phyloP scores from a whole-genome alignment of 2,797 vertebrate genomes.

The Hydrocynus forskahlii region DNA sequence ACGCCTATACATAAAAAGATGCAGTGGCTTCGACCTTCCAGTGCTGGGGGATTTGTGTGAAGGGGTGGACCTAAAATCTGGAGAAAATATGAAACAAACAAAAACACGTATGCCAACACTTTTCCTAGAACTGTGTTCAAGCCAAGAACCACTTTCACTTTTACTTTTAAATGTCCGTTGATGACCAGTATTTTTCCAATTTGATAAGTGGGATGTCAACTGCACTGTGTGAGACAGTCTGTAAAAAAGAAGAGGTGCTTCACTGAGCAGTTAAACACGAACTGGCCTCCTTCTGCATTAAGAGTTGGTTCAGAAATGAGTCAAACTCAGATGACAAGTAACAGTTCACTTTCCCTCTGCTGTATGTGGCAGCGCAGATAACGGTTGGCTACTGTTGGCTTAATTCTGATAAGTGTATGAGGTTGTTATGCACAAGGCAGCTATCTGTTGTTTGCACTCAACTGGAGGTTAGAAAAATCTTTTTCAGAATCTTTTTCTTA shows the following conservation, averaged over 20 bases:
- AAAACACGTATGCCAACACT: not conserved
- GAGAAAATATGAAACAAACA: too few relatives aligned
- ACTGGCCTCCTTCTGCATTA: not conserved
- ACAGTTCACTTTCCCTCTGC: slow-evolving; percentile 11
- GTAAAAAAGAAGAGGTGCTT: not conserved
- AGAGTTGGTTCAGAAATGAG: slow-evolving; percentile 31
- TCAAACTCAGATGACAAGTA: slow-evolving; percentile 1
- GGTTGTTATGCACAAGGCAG: not conserved
- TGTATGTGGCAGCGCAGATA: slow-evolving; percentile 2
- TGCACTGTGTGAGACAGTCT: not conserved
- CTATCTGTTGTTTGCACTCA: not conserved
- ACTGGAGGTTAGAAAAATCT: not conserved
- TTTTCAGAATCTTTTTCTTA: not conserved
- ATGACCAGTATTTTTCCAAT: not conserved
- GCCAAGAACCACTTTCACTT: not conserved
- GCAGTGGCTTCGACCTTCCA: too few relatives aligned
- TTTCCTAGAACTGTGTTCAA: not conserved
- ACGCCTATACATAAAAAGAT: too few relatives aligned
- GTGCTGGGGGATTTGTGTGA: too few relatives aligned
- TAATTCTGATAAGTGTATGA: not conserved
- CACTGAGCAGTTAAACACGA: not conserved
- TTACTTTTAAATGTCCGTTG: not conserved
- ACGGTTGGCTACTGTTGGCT: not conserved
- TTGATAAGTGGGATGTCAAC: not conserved
- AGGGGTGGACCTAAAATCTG: too few relatives aligned